Evolutionary conservation across 2,797 vertebrate genomes (phyloP), one percentile per base, ranked within the genome.

Genomic region (Ctenopoma multispine): DNA sequence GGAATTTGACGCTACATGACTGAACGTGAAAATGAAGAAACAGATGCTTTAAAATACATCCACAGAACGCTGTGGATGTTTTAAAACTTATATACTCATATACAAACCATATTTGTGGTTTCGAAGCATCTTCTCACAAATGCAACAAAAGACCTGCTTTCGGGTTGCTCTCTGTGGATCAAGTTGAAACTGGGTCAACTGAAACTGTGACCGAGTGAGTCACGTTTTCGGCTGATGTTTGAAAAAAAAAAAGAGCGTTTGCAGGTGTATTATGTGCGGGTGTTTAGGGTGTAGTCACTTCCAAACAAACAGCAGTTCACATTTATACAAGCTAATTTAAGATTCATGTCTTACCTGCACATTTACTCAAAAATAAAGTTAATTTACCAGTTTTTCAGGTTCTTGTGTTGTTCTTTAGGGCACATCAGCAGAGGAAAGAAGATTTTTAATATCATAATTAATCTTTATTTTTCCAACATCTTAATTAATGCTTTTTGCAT

Each of bases 401-500:
- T 63, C 34, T 51, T 18, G 0, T 43, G 29, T 21, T 53, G 14
- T 63, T 53, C 50, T 21, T 18, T 20, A 43, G 21, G 59, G 27
- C 3, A 15, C 9, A 59, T 5, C 18, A 15, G n/a, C 31, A 54
- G 20, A 1, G 0, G 3, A 67, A 27, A 48, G 27, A 40, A 3
- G 7, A 31, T 8, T 27, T 49, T 13, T 14, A 40, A 47, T 27
- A 38, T 24, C 8, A 14, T 8, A 24, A 47, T 69, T 24, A 1
- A 29, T 53, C 17, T 36, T 38, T 6, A 23, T 41, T 44, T 43
- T 51, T 47, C 14, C n/a, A 57, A 55, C 50, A 47, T n/a, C 59
- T 72, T 58, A 23, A 62, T 47, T 70, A 10, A 0, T 38, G 50
- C 27, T 61, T 47, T 75, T 79, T 60, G 34, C n/a, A 3, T 67